These are phyloP conservation scores for Shargacucullia verbasci DNA, from an alignment of 2,888 invertebrate species.

Conservation along the genomic window DNA sequence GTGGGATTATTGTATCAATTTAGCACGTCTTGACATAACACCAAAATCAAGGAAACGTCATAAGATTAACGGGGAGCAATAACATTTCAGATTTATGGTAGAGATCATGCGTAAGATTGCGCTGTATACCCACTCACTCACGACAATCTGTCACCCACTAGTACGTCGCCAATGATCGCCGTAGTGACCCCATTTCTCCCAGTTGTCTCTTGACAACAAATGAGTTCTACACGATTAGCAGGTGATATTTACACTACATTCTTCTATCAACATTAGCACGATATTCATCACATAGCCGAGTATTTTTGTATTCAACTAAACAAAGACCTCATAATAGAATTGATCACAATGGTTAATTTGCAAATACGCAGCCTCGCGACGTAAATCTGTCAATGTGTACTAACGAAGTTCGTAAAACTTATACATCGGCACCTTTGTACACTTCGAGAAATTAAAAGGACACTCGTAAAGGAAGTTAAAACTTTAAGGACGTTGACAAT, in stretches of 20 bases:
- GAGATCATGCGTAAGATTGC: slow-evolving; percentile 31
- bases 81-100: slow-evolving; percentile 43
- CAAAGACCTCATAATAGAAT: slow-evolving; percentile 37
- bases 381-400: slow-evolving; percentile 69
- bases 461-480: slow-evolving; percentile 59
- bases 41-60: slow-evolving; percentile 5
- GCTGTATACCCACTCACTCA: slow-evolving; percentile 27
- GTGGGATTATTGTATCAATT: too few relatives aligned
- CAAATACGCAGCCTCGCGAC: slow-evolving; percentile 39
- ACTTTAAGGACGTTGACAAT: slow-evolving; percentile 59
- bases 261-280: slow-evolving; percentile 8
- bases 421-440: slow-evolving; percentile 58
- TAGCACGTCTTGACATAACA: too few relatives aligned
- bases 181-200: slow-evolving; percentile 46
- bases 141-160: slow-evolving; percentile 46
- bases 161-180: slow-evolving; percentile 31
- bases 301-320: slow-evolving; percentile 14
- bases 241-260: slow-evolving; percentile 30
- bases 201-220: slow-evolving; percentile 30
- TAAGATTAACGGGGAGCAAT: slow-evolving; percentile 18
- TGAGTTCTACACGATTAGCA: slow-evolving; percentile 24
- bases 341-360: slow-evolving; percentile 39
- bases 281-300: slow-evolving; percentile 7
- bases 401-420: slow-evolving; percentile 64
- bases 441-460: slow-evolving; percentile 57